phyloP scores from a whole-genome alignment of 2,888 invertebrate species.

The Osedax frankpressi region DNA sequence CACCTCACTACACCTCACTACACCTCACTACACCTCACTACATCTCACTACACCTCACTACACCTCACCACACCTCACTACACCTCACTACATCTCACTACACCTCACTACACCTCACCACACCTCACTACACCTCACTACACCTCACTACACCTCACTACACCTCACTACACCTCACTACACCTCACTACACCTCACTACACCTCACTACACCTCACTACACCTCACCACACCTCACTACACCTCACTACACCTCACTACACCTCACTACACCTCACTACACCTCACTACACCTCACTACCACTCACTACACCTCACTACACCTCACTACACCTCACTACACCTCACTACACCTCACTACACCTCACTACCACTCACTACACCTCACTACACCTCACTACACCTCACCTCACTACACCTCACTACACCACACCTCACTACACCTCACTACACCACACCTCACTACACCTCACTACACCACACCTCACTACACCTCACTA shows the following conservation, averaged over 20 bases:
- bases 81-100: background rate
- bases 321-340: constrained; percentile 7
- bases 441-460: constrained; percentile 1
- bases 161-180: background rate
- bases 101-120: background rate
- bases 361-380: background rate
- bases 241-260: background rate
- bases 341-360: background rate
- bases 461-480: background rate
- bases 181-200: background rate
- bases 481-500: background rate
- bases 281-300: background rate
- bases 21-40: constrained; percentile 6
- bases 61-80: background rate
- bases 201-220: constrained; percentile 4
- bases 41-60: constrained; percentile 4
- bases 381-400: background rate
- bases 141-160: background rate
- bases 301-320: background rate
- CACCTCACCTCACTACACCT: background rate
- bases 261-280: background rate
- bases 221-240: background rate
- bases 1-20: no score
- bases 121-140: background rate
- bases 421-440: background rate